Conservation (phyloP, 2,888 invertebrate genomes). For the Onthophagus sagittarius region DNA sequence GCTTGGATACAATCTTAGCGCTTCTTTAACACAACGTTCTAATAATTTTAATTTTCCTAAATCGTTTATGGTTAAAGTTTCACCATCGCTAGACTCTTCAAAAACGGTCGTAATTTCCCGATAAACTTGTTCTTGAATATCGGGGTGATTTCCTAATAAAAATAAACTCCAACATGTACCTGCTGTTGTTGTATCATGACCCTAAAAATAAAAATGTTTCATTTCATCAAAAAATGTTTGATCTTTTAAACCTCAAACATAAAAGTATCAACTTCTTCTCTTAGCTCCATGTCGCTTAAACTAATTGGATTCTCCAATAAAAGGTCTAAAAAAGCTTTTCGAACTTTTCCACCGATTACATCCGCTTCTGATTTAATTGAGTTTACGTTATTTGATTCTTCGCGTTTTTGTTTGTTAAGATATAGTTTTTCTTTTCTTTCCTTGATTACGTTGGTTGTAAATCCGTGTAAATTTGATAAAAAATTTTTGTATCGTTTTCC, state of each 20-base stretch:
- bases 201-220: conserved; percentile 29
- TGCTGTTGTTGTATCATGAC: conserved; percentile 38
- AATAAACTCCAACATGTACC: conserved; percentile 37
- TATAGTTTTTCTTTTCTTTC: not conserved
- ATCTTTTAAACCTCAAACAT: conserved; percentile 8
- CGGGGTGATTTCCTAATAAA: conserved; percentile 29
- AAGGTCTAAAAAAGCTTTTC: conserved; percentile 15
- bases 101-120: conserved; percentile 39
- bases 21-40: conserved; percentile 67
- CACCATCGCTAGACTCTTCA: conserved; percentile 26
- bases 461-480: conserved; percentile 12
- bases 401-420: not conserved
- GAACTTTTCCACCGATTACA: conserved; percentile 11
- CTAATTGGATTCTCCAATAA: conserved; percentile 30
- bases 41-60: conserved; percentile 62
- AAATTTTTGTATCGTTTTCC: conserved; percentile 13
- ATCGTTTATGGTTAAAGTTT: conserved; percentile 51
- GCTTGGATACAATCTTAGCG: conserved; percentile 63
- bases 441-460: conserved; percentile 15
- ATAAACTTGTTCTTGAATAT: conserved; percentile 33
- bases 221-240: not conserved
- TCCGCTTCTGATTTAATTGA: not conserved
- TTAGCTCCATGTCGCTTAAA: conserved; percentile 27
- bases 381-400: not conserved
- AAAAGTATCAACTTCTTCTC: conserved; percentile 16